Base-by-base conservation (phyloP, 2,797 vertebrate genomes). In the Scarus forsteni region DNA sequence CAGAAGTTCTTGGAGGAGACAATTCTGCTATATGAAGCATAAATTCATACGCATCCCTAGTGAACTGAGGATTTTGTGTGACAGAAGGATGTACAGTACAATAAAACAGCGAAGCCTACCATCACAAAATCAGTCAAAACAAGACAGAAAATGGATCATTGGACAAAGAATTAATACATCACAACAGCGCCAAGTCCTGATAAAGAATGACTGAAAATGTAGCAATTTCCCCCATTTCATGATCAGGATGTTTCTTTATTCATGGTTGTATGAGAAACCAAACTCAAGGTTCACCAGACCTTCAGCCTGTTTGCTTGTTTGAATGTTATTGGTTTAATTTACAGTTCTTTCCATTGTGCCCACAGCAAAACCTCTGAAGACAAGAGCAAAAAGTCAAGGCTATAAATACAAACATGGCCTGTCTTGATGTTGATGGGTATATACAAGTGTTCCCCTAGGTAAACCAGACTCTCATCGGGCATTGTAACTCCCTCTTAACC, bases 401-500 rank as follows among this genome's bases (percentile, higher is more conserved):
- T 68, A 55, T 35, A 64, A 54, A 75, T 67, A 68, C 46, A 52
- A 60, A 51, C 35, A 49, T 35, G 18, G 44, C 53, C 53, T 45
- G 9, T 42, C 54, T 59, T 58, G 56, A 75, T 70, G 13, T 72
- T 67, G 19, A 55, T 55, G 43, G 70, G 58, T 60, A 60, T 19
- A 61, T 48, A 73, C 58, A 65, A 46, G 50, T 45, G 38, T 55
- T 10, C 10, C 68, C 49, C 10, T 42, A 54, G 80, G 79, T 77
- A 60, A 72, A 68, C 60, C 66, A 67, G 66, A 72, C 62, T 74
- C 57, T 54, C 55, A 5, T 66, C 70, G 78, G 67, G 27, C 50
- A 45, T 42, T 38, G 44, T 75, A 70, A 74, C 48, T 70, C 44
- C 62, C 79, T 49, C 57, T 83, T 77, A 83, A 77, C 80, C 81